Evolutionary conservation across 2,113 vertebrate genomes (phyloP).

Genomic region (Nesogale talazaci): DNA sequence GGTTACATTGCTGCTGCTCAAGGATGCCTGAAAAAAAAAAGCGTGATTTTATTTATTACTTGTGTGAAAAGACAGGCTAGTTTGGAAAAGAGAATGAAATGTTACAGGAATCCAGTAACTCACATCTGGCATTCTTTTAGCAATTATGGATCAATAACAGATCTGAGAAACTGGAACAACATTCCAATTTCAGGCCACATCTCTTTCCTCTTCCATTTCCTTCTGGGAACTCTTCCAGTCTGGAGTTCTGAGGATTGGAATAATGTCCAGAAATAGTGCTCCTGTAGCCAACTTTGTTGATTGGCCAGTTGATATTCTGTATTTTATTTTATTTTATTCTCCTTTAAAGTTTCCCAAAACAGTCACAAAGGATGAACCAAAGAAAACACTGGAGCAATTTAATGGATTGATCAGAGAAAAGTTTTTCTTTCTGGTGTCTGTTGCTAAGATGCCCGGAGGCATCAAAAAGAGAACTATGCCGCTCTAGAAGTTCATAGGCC

Average conservation of each 20-base stretch:
- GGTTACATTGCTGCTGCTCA: neutral
- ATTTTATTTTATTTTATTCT: neutral
- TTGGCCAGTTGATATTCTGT: neutral
- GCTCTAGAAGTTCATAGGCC: conserved; percentile 28
- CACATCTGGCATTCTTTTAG: neutral
- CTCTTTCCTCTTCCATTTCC: neutral
- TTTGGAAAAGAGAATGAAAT: neutral
- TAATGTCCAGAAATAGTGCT: neutral
- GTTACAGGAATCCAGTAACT: neutral
- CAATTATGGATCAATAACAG: neutral
- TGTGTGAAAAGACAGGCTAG: neutral
- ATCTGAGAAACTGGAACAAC: neutral
- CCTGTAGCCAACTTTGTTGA: neutral
- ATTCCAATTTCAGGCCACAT: neutral
- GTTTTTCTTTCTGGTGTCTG: neutral
- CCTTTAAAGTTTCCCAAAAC: neutral
- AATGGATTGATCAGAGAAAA: neutral
- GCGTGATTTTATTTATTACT: neutral
- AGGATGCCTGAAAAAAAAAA: neutral
- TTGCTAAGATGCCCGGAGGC: neutral
- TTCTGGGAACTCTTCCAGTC: neutral
- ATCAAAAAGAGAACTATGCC: neutral
- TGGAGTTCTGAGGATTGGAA: neutral
- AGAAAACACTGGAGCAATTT: neutral
- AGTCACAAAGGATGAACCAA: neutral